phyloP scores from a whole-genome alignment of 2,797 vertebrate genomes.

The Myotis pilosus region DNA sequence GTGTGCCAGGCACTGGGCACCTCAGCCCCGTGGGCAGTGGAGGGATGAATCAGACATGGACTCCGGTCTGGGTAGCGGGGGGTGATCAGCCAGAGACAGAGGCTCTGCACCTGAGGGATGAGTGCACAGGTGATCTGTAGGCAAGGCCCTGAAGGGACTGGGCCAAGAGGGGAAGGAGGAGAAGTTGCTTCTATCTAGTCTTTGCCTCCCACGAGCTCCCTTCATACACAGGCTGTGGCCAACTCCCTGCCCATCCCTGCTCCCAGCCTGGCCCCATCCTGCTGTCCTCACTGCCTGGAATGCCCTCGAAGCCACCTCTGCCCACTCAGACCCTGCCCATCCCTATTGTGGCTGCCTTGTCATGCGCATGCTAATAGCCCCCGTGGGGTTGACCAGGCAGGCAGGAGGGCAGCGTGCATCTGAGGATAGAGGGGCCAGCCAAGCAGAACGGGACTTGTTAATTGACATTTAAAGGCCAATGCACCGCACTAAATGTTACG shows the following conservation, averaged over 20 bases:
- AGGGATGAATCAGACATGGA: not conserved
- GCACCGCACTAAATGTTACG: constrained; percentile 74
- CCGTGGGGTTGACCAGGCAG: not conserved
- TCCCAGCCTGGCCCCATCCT: accelerated
- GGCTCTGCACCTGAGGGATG: not conserved
- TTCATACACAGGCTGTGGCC: too few species aligned
- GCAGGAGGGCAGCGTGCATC: not conserved
- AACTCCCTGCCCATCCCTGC: not conserved
- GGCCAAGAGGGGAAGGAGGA: not conserved
- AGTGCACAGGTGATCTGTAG: not conserved
- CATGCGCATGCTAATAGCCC: not conserved
- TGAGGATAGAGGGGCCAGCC: constrained; percentile 38
- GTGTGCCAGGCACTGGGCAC: too few species aligned
- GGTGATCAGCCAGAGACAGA: not conserved
- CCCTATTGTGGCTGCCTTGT: not conserved
- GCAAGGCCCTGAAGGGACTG: not conserved
- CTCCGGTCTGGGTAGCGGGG: too few species aligned
- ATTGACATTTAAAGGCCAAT: constrained; percentile 83
- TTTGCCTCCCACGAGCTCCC: not conserved
- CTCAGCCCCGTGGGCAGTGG: too few species aligned
- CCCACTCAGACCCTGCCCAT: not conserved
- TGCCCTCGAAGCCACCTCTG: not conserved
- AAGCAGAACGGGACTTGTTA: constrained; percentile 76
- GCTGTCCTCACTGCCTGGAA: not conserved
- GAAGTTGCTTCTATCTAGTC: not conserved